Evolutionary conservation across 2,113 vertebrate species (phyloP).

Genomic region (Laticauda colubrina): DNA sequence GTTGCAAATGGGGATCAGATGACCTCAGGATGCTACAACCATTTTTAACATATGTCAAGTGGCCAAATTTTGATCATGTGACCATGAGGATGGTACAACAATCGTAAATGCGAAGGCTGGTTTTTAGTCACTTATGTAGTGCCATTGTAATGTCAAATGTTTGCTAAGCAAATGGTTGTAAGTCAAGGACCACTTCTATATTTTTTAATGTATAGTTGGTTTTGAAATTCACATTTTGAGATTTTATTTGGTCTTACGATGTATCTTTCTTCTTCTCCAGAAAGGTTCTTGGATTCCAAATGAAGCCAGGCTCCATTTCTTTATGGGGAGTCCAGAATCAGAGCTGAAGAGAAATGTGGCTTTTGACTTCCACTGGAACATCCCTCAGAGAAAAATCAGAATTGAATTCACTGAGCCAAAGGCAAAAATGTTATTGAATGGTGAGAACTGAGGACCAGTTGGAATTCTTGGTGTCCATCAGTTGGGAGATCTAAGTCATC

Average conservation of each 20-base stretch:
- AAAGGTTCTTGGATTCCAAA: constrained; percentile 77
- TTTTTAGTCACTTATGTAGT: not conserved
- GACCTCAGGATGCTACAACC: too few relatives aligned
- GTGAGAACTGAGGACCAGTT: constrained; percentile 48
- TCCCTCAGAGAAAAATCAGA: constrained; percentile 67
- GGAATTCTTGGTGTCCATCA: not conserved
- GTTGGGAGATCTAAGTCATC: not conserved
- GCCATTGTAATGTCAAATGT: not conserved
- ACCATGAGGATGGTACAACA: not conserved
- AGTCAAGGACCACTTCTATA: not conserved
- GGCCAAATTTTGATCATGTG: too few relatives aligned
- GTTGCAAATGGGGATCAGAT: not conserved
- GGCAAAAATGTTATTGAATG: constrained; percentile 77
- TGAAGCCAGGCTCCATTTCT: constrained; percentile 77
- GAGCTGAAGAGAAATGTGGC: constrained; percentile 77
- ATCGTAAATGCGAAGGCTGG: not conserved
- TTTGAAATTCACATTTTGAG: not conserved
- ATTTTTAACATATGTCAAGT: too few relatives aligned
- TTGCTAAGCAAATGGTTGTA: not conserved
- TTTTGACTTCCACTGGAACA: constrained; percentile 75
- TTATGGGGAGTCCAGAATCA: constrained; percentile 80
- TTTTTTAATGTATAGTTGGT: not conserved
- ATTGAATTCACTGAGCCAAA: constrained; percentile 77
- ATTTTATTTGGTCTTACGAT: not conserved
- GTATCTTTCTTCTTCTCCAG: constrained; percentile 59